Evolutionary conservation across 2,113 vertebrate genomes (phyloP).

Genomic region (Electrona antarctica): DNA sequence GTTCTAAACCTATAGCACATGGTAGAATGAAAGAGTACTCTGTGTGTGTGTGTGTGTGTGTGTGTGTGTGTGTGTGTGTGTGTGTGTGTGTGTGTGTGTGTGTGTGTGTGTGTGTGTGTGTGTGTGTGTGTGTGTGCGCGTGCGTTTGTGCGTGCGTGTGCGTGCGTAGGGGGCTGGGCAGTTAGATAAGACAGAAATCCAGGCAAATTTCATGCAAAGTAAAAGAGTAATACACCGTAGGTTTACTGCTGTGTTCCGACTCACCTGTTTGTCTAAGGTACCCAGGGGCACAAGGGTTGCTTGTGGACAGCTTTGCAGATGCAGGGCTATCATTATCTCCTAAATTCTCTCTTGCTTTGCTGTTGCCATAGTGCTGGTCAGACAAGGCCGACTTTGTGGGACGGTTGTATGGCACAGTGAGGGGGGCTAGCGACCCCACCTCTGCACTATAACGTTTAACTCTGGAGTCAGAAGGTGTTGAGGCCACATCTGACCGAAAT

Average conservation of each 20-base stretch:
- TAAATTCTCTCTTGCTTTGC: conserved; percentile 28
- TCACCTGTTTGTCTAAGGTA: conserved; percentile 80
- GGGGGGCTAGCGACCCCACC: conserved; percentile 32
- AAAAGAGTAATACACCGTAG: neutral
- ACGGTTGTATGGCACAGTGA: conserved; percentile 48
- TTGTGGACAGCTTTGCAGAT: conserved; percentile 33
- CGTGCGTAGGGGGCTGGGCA: too few species aligned
- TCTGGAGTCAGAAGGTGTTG: conserved; percentile 60
- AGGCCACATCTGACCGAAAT: conserved; percentile 59
- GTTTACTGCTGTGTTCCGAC: conserved; percentile 40
- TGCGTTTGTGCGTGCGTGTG: too few species aligned
- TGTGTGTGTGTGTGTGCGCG: too few species aligned
- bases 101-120: too few species aligned
- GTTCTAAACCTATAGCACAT: neutral
- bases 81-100: neutral
- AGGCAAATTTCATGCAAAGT: neutral
- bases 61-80: neutral
- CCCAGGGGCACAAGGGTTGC: conserved; percentile 18
- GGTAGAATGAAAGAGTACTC: neutral
- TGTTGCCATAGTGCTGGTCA: conserved; percentile 67
- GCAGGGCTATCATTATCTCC: neutral
- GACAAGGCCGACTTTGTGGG: conserved; percentile 59
- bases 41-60: neutral
- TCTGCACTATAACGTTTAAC: conserved; percentile 79
- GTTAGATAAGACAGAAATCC: neutral